Evolutionary conservation across 2,888 invertebrate species (phyloP).

Genomic region (Tethea ocularis): DNA sequence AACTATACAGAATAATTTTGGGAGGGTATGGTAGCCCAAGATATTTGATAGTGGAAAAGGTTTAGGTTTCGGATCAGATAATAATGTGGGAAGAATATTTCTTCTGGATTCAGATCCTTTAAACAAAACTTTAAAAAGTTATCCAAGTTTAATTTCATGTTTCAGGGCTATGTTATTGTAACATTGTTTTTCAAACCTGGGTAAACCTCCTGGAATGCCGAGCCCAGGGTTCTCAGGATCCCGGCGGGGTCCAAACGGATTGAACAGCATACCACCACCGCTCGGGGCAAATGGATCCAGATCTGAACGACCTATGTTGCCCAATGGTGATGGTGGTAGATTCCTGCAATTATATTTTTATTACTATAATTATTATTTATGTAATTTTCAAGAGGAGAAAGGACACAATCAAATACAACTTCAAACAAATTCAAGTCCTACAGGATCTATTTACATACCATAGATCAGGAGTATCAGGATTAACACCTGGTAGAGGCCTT

Average conservation of each 20-base stretch:
- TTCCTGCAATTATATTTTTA: slow-evolving; percentile 50
- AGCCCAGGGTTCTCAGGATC: slow-evolving; percentile 77
- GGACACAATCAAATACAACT: not conserved
- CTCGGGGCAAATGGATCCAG: slow-evolving; percentile 88
- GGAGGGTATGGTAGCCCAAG: too few relatives aligned
- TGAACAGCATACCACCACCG: slow-evolving; percentile 90
- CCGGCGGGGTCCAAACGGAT: slow-evolving; percentile 82
- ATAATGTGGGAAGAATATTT: too few relatives aligned
- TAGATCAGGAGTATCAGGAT: slow-evolving; percentile 62
- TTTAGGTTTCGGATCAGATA: too few relatives aligned
- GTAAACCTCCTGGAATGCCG: slow-evolving; percentile 83
- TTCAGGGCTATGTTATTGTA: too few relatives aligned
- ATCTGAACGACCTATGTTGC: slow-evolving; percentile 88
- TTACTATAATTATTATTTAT: not conserved
- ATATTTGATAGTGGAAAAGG: too few relatives aligned
- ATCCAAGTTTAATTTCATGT: too few relatives aligned
- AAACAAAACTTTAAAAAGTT: too few relatives aligned
- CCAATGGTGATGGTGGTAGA: slow-evolving; percentile 58
- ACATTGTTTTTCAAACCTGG: slow-evolving; percentile 65
- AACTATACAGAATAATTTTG: too few relatives aligned
- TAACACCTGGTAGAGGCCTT: slow-evolving; percentile 54
- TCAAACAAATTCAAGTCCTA: too few relatives aligned
- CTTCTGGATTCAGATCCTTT: too few relatives aligned
- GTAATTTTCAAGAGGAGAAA: too few relatives aligned
- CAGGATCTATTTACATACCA: slow-evolving; percentile 57